These are phyloP conservation scores for Gallinago stenura DNA, from an alignment of 2,797 vertebrate species.

Conservation along the genomic window DNA sequence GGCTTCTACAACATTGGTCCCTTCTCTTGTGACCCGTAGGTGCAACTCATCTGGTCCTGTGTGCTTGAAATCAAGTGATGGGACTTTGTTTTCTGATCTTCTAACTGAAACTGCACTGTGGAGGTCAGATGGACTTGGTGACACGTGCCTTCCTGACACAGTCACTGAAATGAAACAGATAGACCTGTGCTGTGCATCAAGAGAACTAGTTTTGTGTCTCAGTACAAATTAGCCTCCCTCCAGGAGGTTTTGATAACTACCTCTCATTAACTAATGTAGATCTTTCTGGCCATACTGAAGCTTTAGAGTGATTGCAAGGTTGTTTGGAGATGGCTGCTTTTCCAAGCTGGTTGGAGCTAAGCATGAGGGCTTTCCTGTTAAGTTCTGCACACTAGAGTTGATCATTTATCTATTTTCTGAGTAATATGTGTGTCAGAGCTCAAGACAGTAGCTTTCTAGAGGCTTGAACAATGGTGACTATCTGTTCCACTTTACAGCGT, in stretches of 20 bases:
- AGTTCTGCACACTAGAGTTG: neutral
- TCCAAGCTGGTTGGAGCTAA: neutral
- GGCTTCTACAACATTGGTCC: neutral
- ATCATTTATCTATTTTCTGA: constrained; percentile 35
- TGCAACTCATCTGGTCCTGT: neutral
- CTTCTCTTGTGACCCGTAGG: neutral
- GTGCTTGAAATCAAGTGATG: neutral
- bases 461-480: constrained; percentile 56
- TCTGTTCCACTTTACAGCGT: constrained; percentile 27
- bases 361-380: neutral
- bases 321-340: neutral
- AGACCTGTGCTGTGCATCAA: neutral
- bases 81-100: neutral
- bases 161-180: neutral
- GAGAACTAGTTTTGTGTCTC: neutral
- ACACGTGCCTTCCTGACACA: neutral
- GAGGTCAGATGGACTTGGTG: neutral
- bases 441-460: constrained; percentile 37
- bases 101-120: neutral
- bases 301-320: neutral
- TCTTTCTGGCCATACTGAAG: neutral
- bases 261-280: too few relatives aligned
- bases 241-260: neutral
- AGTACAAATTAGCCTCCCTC: neutral
- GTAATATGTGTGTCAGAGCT: constrained; percentile 17